Conservation (phyloP, 2,113 vertebrate species). For the Centropus unirufus region DNA sequence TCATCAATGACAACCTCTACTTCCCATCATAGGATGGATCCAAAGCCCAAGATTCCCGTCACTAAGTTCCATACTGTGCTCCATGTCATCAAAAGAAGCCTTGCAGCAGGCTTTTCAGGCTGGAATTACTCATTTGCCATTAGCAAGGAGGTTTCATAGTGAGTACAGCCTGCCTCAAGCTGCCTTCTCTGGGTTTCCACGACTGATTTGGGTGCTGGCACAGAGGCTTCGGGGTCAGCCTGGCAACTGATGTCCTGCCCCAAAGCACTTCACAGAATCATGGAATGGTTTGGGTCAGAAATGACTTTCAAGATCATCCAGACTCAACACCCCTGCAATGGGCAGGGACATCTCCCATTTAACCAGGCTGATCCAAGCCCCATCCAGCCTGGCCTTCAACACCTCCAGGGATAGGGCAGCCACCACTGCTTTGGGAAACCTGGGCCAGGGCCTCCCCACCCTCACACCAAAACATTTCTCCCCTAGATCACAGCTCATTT, state of each 20-base stretch:
- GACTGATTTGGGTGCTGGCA: not conserved
- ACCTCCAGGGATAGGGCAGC: too few species aligned
- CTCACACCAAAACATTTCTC: too few species aligned
- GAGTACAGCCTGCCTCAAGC: not conserved
- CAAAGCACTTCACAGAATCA: not conserved
- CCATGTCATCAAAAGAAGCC: not conserved
- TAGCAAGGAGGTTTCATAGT: not conserved
- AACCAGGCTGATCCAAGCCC: too few species aligned
- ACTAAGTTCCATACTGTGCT: not conserved
- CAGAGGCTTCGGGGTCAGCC: not conserved
- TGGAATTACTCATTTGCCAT: not conserved
- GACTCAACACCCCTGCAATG: too few species aligned
- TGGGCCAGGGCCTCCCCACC: too few species aligned
- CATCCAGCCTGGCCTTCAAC: too few species aligned
- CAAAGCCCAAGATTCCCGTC: not conserved
- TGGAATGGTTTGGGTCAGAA: too few species aligned
- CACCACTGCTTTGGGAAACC: too few species aligned
- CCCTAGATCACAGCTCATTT: too few species aligned
- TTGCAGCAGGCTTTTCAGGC: not conserved
- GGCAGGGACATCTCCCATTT: too few species aligned
- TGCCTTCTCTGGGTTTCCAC: not conserved
- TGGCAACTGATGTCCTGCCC: not conserved
- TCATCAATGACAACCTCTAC: not conserved
- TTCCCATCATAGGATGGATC: fast-evolving
- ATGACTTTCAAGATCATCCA: too few species aligned